A percentile compares a stretch with the other conserved stretches of the same genome.
phyloP scores from a whole-genome alignment of 2,797 vertebrate species.

The Aldrovandia affinis region DNA sequence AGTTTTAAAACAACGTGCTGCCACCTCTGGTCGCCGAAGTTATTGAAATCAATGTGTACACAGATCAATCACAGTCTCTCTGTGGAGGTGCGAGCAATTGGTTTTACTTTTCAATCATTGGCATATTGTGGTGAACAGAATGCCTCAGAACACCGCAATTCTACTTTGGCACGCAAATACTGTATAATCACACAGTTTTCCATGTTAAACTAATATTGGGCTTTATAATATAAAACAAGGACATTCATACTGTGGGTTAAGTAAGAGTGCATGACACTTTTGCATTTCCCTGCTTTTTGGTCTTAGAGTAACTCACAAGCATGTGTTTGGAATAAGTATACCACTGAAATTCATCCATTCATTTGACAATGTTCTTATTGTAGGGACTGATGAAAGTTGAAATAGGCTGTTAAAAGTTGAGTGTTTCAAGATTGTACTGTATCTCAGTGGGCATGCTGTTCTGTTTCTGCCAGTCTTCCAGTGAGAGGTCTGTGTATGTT shows the following conservation, averaged over 20 bases:
- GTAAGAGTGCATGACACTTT: neutral
- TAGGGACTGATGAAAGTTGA: neutral
- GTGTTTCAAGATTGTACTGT: neutral
- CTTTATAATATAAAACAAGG: neutral
- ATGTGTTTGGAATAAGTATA: neutral
- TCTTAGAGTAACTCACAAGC: neutral
- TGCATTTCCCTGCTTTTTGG: neutral
- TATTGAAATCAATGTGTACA: too few species aligned
- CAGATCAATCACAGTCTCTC: too few species aligned
- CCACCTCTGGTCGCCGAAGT: too few species aligned
- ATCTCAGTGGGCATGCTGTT: constrained; percentile 18
- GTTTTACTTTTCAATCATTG: neutral
- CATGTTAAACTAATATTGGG: too few species aligned
- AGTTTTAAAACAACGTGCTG: too few species aligned
- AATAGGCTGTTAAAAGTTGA: neutral
- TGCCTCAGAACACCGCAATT: neutral
- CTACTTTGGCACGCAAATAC: neutral
- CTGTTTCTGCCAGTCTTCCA: neutral
- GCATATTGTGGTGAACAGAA: neutral
- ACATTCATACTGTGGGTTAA: neutral
- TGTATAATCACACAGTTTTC: too few species aligned
- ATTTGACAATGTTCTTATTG: neutral
- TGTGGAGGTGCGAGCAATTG: too few species aligned
- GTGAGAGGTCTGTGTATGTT: constrained; percentile 19
- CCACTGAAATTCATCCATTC: neutral